A percentile compares a stretch with the other conserved stretches of the same genome.
These are phyloP conservation scores for Acanthurus lineatus DNA, from an alignment of 2,797 vertebrate species.

Conservation along the genomic window DNA sequence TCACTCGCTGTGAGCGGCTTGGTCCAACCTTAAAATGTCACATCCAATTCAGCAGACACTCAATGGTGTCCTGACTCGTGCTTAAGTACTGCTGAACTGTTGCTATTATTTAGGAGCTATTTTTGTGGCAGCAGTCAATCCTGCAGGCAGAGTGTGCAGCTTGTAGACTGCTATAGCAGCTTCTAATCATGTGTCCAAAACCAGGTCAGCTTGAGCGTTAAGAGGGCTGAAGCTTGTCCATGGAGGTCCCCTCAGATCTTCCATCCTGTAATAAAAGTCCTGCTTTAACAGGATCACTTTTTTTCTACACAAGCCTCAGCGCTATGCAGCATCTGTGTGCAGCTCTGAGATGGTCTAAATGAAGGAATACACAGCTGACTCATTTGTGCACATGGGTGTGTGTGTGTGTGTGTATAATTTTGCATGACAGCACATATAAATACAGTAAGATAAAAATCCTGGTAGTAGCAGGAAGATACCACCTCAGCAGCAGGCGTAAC, in stretches of 20 bases:
- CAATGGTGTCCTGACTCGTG: slow-evolving; percentile 53
- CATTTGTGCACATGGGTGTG: background rate
- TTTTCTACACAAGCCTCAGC: background rate
- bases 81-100: slow-evolving; percentile 59
- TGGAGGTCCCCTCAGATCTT: slow-evolving; percentile 31
- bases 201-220: slow-evolving; percentile 29
- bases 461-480: slow-evolving; percentile 48
- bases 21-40: slow-evolving; percentile 79
- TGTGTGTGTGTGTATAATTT: slow-evolving; percentile 5
- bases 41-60: slow-evolving; percentile 68
- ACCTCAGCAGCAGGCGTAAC: slow-evolving; percentile 46
- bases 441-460: slow-evolving; percentile 17
- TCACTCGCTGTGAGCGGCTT: slow-evolving; percentile 51
- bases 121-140: slow-evolving; percentile 68
- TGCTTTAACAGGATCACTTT: slow-evolving; percentile 17
- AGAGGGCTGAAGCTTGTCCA: slow-evolving; percentile 56
- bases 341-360: background rate
- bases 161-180: slow-evolving; percentile 51
- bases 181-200: slow-evolving; percentile 60
- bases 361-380: slow-evolving; percentile 3
- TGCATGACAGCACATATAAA: slow-evolving; percentile 8
- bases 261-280: slow-evolving; percentile 18
- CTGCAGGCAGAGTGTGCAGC: slow-evolving; percentile 62
- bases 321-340: background rate
- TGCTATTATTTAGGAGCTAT: slow-evolving; percentile 78